Base-by-base conservation (phyloP, 2,797 vertebrate genomes). In the Enteromius treurensis region DNA sequence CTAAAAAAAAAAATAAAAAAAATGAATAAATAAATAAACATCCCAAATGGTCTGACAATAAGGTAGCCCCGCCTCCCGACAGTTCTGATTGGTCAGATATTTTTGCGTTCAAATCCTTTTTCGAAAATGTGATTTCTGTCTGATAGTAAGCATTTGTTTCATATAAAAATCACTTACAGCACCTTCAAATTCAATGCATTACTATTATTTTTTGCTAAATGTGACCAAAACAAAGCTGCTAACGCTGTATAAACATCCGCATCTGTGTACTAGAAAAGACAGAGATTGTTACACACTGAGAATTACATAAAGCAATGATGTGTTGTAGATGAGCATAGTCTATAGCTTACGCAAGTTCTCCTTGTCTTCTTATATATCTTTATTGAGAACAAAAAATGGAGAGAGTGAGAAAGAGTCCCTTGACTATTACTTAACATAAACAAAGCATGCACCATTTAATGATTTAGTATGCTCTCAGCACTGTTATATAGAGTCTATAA, bases 401-500 rank as follows among this genome's bases (percentile, higher is more conserved):
- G 13, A 67, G 29, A 45, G 14, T 5, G 23, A 60, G 23, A 55
- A n/a, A 60, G 10, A 73, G 21, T 51, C 32, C 6, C 49, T 58
- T 29, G 49, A 11, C 65, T 70, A 45, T 47, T 60, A 73, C 2
- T 32, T n/a, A 34, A 45, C 17, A 60, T 58, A 58, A 53, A n/a
- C 26, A 74, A 76, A 82, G 34, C 81, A 79, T 79, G 62, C 76
- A n/a, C 49, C 17, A 45, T 58, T 77, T 53, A 49, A 15, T 79
- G 40, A 53, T 68, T 45, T 73, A 67, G 29, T 67, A 1, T 32
- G 10, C 68, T 84, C 34, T 79, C 45, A 75, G 15, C 47, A 64
- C 34, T 42, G 23, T 37, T 49, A 3, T 45, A 26, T 26, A 26
- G 26, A 26, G 47, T 23, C 42, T 42, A 65, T 74, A 9, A 68